These are phyloP conservation scores for Catharus minimus DNA, from an alignment of 2,113 vertebrate genomes.

Conservation along the genomic window DNA sequence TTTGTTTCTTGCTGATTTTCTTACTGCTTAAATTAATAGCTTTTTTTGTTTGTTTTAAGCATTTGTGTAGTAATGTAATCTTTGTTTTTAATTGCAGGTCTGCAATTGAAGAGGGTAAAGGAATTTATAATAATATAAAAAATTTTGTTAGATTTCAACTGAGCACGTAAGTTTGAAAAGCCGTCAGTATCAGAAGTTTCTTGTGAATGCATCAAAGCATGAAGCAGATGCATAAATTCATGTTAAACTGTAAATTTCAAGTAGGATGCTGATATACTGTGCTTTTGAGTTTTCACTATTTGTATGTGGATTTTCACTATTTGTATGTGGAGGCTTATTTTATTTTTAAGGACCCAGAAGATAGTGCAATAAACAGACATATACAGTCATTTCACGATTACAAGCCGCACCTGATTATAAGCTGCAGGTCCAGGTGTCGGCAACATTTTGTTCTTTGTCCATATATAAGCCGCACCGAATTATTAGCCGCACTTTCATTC, in stretches of 20 bases:
- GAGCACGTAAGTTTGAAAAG: conserved; percentile 91
- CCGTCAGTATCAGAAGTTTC: neutral
- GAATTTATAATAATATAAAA: conserved; percentile 98
- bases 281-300: neutral
- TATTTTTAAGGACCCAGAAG: neutral
- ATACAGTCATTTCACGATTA: too few relatives aligned
- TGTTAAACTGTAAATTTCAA: neutral
- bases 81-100: conserved; percentile 82
- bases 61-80: neutral
- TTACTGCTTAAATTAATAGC: neutral
- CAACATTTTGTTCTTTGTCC: too few relatives aligned
- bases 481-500: too few relatives aligned
- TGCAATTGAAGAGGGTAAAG: conserved; percentile 98
- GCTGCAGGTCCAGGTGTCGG: too few relatives aligned
- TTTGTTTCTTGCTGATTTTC: neutral
- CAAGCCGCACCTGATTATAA: too few relatives aligned
- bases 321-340: neutral
- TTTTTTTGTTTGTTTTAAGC: neutral
- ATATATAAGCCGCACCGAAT: too few relatives aligned
- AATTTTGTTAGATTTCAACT: conserved; percentile 98
- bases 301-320: neutral
- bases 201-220: neutral
- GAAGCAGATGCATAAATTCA: neutral
- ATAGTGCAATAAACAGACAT: neutral
- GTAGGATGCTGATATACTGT: neutral